phyloP scores from a whole-genome alignment of 1,140 invertebrate genomes.

The Scaptomyza hsui region DNA sequence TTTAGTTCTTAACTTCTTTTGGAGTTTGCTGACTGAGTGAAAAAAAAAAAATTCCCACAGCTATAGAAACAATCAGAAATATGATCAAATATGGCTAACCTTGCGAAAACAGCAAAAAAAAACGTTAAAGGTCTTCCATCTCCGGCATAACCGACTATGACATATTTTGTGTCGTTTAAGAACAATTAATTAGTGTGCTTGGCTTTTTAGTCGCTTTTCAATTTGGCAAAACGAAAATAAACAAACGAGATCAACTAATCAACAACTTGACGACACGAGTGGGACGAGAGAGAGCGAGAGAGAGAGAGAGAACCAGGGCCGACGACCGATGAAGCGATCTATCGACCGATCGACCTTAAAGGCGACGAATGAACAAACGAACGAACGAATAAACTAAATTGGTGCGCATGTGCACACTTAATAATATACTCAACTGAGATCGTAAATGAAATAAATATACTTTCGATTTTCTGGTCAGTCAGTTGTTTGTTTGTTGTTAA shows the following conservation, averaged over 20 bases:
- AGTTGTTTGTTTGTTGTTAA: slow-evolving; percentile 9
- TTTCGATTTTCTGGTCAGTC: slow-evolving; percentile 62
- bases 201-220: slow-evolving; percentile 28
- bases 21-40: too few species aligned
- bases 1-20: too few species aligned
- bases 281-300: slow-evolving; percentile 4
- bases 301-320: slow-evolving; percentile 6
- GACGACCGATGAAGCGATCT: slow-evolving; percentile 24
- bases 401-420: slow-evolving; percentile 44
- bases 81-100: background rate
- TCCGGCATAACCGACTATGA: slow-evolving; percentile 17
- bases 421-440: slow-evolving; percentile 26
- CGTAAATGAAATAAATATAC: slow-evolving; percentile 69
- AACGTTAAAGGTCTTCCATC: slow-evolving; percentile 4
- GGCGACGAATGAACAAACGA: slow-evolving; percentile 18
- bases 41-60: slow-evolving; percentile 3
- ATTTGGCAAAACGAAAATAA: slow-evolving; percentile 23
- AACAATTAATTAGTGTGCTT: slow-evolving; percentile 71
- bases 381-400: slow-evolving; percentile 27
- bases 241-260: slow-evolving; percentile 7
- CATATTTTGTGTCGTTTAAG: slow-evolving; percentile 53
- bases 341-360: slow-evolving; percentile 50
- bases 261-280: slow-evolving; percentile 4
- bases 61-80: background rate
- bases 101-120: slow-evolving; percentile 4